Base-by-base conservation (phyloP, 2,113 vertebrate species). In the Desmodus rotundus region DNA sequence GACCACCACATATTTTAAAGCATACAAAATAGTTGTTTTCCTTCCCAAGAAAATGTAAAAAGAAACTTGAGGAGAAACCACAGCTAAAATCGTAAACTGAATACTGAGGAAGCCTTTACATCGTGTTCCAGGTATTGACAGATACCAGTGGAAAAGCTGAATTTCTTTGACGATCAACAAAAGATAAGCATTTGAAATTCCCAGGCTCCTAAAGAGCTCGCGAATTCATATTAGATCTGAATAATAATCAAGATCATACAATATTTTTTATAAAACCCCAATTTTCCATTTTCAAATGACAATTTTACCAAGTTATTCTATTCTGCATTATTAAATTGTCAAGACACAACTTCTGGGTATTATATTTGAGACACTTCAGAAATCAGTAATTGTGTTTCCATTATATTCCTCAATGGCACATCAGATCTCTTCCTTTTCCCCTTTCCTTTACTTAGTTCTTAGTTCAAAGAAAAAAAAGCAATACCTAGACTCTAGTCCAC, bases 281-380 rank as follows among this genome's bases (percentile, higher is more conserved):
- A 87, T 92, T 98, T 95, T 95, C 65, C 19, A 74, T 70, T 87
- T 96, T 63, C 36, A 73, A 94, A 88, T 92, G 56, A 88, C 45
- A 89, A 45, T 92, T 87, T 52, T 81, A 41, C 52, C 52, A 89
- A 52, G 24, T 50, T 86, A 24, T 36, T 90, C 65, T 89, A 43
- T 91, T 94, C 76, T 94, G 38, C 47, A 92, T 95, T 78, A 96
- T 97, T 96, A 94, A 93, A 85, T 81, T 95, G 65, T 96, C 92
- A 97, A 95, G 31, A 95, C 36, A 5, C 19, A 93, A 67, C 6
- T 92, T 96, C 24, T 93, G 15, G 28, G 87, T 87, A 83, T 81
- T 94, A 50, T 52, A 56, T 96, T 85, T 93, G 76, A 90, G 52
- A 83, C 50, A 56, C 58, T 92, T 93, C 54, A 87, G 83, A 91